Percentiles rank a stretch among this genome's conserved stretches.
phyloP scores from a whole-genome alignment of 1,140 invertebrate species.

The Leptopilina clavipes region DNA sequence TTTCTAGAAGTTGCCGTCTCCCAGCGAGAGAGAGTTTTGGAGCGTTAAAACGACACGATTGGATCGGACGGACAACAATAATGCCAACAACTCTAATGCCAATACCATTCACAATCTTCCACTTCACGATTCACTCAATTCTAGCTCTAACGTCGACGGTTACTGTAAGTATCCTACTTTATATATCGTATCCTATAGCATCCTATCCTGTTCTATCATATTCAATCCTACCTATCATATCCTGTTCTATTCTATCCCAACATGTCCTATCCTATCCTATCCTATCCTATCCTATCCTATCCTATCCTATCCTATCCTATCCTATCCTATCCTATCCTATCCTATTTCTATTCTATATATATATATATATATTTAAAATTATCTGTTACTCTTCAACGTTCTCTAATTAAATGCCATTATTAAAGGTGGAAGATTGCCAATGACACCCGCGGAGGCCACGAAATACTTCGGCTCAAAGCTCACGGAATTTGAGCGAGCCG shows the following conservation, averaged over 20 bases:
- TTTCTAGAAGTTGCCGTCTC: constrained; percentile 70
- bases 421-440: constrained; percentile 70
- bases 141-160: constrained; percentile 54
- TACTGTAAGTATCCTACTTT: constrained; percentile 54
- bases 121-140: constrained; percentile 66
- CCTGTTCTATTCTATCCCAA: too few relatives aligned
- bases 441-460: constrained; percentile 80
- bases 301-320: too few relatives aligned
- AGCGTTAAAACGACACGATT: constrained; percentile 67
- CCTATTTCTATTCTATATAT: too few relatives aligned
- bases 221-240: too few relatives aligned
- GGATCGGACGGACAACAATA: constrained; percentile 71
- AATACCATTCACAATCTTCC: constrained; percentile 71
- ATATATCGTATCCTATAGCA: not conserved
- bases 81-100: constrained; percentile 70
- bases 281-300: too few relatives aligned
- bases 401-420: constrained; percentile 2
- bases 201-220: too few relatives aligned
- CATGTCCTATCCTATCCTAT: too few relatives aligned
- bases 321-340: too few relatives aligned
- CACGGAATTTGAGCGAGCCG: constrained; percentile 89
- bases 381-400: too few relatives aligned
- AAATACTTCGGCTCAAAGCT: constrained; percentile 86
- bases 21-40: constrained; percentile 49
- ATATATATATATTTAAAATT: too few relatives aligned